Evolutionary conservation across 1,140 invertebrate species (phyloP), one percentile per base, ranked within the genome.

Genomic region (Sitobion miscanthi): DNA sequence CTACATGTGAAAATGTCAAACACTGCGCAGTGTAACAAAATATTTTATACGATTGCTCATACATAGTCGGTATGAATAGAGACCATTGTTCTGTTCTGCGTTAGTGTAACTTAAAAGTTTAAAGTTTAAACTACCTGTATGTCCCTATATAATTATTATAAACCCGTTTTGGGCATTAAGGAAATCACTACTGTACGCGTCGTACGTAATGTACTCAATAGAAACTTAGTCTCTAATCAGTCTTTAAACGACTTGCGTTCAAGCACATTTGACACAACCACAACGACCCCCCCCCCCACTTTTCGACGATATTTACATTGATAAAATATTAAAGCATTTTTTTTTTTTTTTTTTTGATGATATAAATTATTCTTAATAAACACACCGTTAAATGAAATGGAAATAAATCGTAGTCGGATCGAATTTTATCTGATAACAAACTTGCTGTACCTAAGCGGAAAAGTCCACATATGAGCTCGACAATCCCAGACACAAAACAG

Each of bases 401-500:
- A 69, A 69, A n/a, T 69, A n/a, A 62, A 14, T 62, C 14, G 62
- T 0, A 14, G 30, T 69, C 5, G 0, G 1, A 6, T n/a, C 11
- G 5, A n/a, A 69, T 69, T 69, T 69, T n/a, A 69, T 47, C n/a
- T 17, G 30, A 69, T 69, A n/a, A 69, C 30, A 69, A 69, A 69
- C 62, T 69, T 69, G 62, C 30, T 94, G 94, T 95, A 96, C 96
- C 95, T 94, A 98, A 95, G 94, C 97, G 96, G 11, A 98, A 95
- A 82, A 98, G 95, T 4, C 97, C 97, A 94, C 97, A 96, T 2
- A 97, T 49, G 4, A 97, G 94, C 94, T 97, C 96, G 1, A 97
- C 95, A 87, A 96, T 95, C 47, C 97, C 97, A 90, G 96, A 96
- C 3, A 97, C 95, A 94, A 98, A 97, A 94, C 97, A 96, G 3